phyloP scores from a whole-genome alignment of 2,113 vertebrate genomes.

The Gobiocypris rarus region DNA sequence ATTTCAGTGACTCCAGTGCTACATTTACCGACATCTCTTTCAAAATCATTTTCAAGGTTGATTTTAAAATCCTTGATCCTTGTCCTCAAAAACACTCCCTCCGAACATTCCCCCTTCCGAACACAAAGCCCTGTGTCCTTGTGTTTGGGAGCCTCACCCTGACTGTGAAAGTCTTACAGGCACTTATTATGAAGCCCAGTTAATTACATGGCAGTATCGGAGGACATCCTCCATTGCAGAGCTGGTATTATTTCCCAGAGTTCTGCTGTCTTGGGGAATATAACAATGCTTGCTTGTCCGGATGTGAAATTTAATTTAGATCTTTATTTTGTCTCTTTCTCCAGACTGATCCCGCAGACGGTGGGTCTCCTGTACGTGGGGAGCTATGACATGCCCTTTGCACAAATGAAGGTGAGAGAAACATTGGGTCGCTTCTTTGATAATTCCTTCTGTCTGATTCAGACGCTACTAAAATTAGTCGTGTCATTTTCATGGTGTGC shows the following conservation, averaged over 20 bases:
- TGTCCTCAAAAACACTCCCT: neutral
- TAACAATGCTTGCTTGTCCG: neutral
- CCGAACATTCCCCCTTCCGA: neutral
- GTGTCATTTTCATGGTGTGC: slow-evolving; percentile 5
- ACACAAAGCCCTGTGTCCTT: neutral
- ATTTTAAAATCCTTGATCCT: neutral
- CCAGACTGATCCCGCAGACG: slow-evolving; percentile 89
- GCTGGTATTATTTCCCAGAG: slow-evolving; percentile 6
- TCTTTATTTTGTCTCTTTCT: slow-evolving; percentile 68
- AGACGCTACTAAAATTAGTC: neutral
- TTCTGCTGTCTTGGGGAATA: neutral
- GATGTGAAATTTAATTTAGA: slow-evolving; percentile 55
- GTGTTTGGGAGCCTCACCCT: neutral
- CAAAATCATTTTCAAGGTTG: too few relatives aligned
- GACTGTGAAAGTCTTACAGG: neutral
- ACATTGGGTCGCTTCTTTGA: slow-evolving; percentile 9
- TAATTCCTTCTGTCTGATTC: neutral
- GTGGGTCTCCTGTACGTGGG: slow-evolving; percentile 96
- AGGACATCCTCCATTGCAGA: slow-evolving; percentile 6
- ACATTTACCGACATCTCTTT: neutral
- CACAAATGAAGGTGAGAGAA: slow-evolving; percentile 92
- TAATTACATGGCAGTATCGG: neutral
- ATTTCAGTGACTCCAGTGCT: neutral
- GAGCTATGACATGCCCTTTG: slow-evolving; percentile 93
- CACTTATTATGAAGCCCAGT: neutral